phyloP scores from a whole-genome alignment of 2,888 invertebrate genomes.

The Shargacucullia verbasci region DNA sequence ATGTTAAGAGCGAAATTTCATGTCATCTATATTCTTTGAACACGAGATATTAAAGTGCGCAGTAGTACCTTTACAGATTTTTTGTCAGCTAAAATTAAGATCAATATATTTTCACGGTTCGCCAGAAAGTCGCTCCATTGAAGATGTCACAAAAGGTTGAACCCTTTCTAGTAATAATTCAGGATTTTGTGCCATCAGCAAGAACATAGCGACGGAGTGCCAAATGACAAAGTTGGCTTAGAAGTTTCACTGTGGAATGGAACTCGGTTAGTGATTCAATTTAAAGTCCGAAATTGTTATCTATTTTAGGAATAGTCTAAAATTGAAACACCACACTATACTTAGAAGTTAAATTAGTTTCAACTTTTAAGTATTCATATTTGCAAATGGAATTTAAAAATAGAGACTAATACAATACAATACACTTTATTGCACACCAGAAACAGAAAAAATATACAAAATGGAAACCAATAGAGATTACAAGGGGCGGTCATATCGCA shows the following conservation, averaged over 20 bases:
- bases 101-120: slow-evolving; percentile 18
- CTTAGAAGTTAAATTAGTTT: neutral
- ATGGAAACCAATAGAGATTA: no score
- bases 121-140: slow-evolving; percentile 28
- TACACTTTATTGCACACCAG: no score
- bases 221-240: slow-evolving; percentile 68
- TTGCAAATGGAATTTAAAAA: no score
- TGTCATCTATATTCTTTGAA: slow-evolving; percentile 15
- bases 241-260: slow-evolving; percentile 60
- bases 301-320: slow-evolving; percentile 10
- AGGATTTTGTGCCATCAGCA: slow-evolving; percentile 43
- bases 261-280: slow-evolving; percentile 54
- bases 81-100: slow-evolving; percentile 3
- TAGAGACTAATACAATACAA: no score
- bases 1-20: slow-evolving; percentile 30
- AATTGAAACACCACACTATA: neutral
- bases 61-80: no score
- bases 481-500: no score
- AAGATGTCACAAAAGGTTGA: slow-evolving; percentile 36
- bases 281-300: slow-evolving; percentile 47
- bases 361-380: neutral
- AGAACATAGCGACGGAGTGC: slow-evolving; percentile 55
- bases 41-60: slow-evolving; percentile 3
- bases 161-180: slow-evolving; percentile 54
- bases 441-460: no score